phyloP scores from a whole-genome alignment of 1,140 invertebrate species.

The Trichonephila clavata region DNA sequence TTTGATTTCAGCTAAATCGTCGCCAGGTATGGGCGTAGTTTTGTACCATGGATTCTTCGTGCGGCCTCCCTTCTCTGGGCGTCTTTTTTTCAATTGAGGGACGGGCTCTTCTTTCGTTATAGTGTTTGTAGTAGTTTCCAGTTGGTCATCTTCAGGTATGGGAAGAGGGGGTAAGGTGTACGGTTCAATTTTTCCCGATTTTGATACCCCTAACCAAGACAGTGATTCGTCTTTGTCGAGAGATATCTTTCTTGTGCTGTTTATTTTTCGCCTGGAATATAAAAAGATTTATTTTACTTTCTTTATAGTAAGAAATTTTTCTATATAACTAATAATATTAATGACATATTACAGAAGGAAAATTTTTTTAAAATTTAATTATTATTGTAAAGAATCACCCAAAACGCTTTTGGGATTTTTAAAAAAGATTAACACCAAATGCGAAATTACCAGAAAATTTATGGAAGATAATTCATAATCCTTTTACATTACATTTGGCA shows the following conservation, averaged over 20 bases:
- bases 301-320: not conserved
- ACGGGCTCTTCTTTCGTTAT: not conserved
- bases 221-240: not conserved
- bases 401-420: too few species aligned
- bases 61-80: not conserved
- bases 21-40: not conserved
- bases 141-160: not conserved
- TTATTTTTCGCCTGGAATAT: slow-evolving; percentile 9
- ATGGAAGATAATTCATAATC: not conserved
- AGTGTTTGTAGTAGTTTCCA: not conserved
- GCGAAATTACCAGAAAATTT: not conserved
- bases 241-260: not conserved
- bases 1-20: not conserved
- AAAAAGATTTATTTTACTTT: not conserved
- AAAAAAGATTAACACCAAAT: too few species aligned
- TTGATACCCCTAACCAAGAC: slow-evolving; percentile 26
- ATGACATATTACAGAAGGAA: too few species aligned
- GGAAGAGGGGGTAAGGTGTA: slow-evolving; percentile 67
- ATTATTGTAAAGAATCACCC: too few species aligned
- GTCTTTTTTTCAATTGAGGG: not conserved
- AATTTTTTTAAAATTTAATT: too few species aligned
- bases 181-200: slow-evolving; percentile 50
- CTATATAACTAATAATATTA: not conserved
- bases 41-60: slow-evolving; percentile 45
- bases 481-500: not conserved